Evolutionary conservation across 2,888 invertebrate genomes (phyloP).

Genomic region (Theristus sp.): DNA sequence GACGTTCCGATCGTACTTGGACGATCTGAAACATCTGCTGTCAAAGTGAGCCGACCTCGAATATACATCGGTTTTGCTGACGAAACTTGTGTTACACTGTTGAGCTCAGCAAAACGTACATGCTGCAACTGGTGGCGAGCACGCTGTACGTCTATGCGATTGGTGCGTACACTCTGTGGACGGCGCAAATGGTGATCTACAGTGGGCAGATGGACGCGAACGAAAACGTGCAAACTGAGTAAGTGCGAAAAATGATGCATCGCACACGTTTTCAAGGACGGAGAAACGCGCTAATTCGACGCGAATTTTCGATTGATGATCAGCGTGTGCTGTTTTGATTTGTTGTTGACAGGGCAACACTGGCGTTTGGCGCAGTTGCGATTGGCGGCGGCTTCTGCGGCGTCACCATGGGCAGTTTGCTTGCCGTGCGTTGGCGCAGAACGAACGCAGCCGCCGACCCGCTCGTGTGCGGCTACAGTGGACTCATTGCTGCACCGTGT

Average conservation of each 20-base stretch:
- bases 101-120: slow-evolving; percentile 48
- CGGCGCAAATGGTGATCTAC: slow-evolving; percentile 41
- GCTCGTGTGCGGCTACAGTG: slow-evolving; percentile 67
- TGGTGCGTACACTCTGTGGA: slow-evolving; percentile 93
- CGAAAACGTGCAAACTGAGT: not conserved
- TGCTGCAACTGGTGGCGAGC: slow-evolving; percentile 74
- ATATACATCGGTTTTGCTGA: too few species aligned
- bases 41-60: slow-evolving; percentile 1
- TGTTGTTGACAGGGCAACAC: slow-evolving; percentile 33
- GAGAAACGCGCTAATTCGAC: too few species aligned
- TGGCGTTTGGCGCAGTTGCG: slow-evolving; percentile 78
- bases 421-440: slow-evolving; percentile 37
- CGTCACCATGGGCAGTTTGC: slow-evolving; percentile 63
- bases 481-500: slow-evolving; percentile 63
- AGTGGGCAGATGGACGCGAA: not conserved
- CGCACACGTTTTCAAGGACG: not conserved
- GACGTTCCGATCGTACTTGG: not conserved
- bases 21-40: not conserved
- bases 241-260: not conserved
- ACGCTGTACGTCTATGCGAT: slow-evolving; percentile 91
- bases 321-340: too few species aligned
- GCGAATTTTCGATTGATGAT: too few species aligned
- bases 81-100: not conserved
- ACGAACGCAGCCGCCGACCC: slow-evolving; percentile 56
- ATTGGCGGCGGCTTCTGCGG: slow-evolving; percentile 80